Percentiles rank a stretch among this genome's conserved stretches.
These are phyloP conservation scores for Sander lucioperca DNA, from an alignment of 2,113 vertebrate genomes.

Conservation along the genomic window DNA sequence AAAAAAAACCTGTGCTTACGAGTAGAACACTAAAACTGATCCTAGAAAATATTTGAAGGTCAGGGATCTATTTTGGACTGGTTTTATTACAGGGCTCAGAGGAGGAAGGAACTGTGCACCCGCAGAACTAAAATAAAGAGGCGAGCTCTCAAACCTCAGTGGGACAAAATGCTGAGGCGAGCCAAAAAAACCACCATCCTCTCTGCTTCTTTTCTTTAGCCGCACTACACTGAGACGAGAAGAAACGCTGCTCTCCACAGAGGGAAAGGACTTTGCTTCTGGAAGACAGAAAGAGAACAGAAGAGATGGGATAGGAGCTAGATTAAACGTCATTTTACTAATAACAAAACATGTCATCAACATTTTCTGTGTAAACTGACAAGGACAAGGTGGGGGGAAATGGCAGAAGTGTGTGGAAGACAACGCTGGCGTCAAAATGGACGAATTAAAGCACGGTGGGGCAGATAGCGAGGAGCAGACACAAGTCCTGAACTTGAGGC, in stretches of 20 bases:
- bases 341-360: neutral
- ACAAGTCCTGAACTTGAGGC: constrained; percentile 15
- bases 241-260: constrained; percentile 38
- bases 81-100: constrained; percentile 78
- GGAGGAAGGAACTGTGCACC: constrained; percentile 68
- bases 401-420: constrained; percentile 71
- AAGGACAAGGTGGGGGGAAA: neutral
- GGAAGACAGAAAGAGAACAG: constrained; percentile 45
- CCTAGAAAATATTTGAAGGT: constrained; percentile 62
- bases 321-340: neutral
- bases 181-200: constrained; percentile 38
- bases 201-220: constrained; percentile 45
- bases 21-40: constrained; percentile 65
- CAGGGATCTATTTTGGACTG: constrained; percentile 71
- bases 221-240: constrained; percentile 20
- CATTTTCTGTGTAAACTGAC: neutral
- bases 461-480: constrained; percentile 38
- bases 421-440: constrained; percentile 50
- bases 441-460: constrained; percentile 52
- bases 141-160: constrained; percentile 70
- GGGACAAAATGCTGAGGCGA: constrained; percentile 60
- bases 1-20: constrained; percentile 50
- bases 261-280: constrained; percentile 16
- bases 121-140: constrained; percentile 73
- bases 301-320: neutral